Percentiles rank a stretch among this genome's conserved stretches.
Evolutionary conservation across 92 coral and sea anemone genomes (phyloP).

Genomic region (Phenganax marumi): DNA sequence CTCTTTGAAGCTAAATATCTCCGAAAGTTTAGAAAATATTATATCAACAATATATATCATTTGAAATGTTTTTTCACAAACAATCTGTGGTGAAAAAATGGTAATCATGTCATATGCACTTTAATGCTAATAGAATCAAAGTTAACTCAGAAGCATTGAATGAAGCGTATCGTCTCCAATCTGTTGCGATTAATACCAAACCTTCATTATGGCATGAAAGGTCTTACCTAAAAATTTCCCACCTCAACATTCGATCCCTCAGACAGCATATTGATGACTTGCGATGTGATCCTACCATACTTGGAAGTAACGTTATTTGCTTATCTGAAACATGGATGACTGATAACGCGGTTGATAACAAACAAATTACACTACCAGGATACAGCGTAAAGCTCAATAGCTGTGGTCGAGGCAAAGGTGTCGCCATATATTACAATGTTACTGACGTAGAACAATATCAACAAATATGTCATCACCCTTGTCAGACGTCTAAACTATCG

Average conservation of each 20-base stretch:
- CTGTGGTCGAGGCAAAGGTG: neutral
- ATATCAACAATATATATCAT: too few species aligned
- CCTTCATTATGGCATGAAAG: neutral
- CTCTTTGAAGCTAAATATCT: too few species aligned
- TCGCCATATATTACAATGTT: neutral
- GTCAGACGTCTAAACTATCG: neutral
- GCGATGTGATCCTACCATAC: neutral
- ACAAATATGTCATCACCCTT: neutral
- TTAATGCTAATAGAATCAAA: too few species aligned
- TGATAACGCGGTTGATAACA: neutral
- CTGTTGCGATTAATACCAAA: too few species aligned
- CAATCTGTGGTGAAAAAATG: too few species aligned
- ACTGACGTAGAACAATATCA: neutral
- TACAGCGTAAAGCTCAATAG: neutral
- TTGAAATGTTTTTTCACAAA: too few species aligned
- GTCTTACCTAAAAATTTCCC: neutral
- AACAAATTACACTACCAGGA: neutral
- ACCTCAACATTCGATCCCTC: neutral
- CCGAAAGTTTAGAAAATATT: too few species aligned
- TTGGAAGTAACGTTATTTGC: neutral
- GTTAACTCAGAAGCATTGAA: too few species aligned
- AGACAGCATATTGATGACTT: neutral
- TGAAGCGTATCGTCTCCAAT: too few species aligned
- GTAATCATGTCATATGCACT: too few species aligned
- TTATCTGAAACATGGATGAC: neutral